Evolutionary conservation across 2,888 invertebrate species (phyloP).

Genomic region (Cinara cedri): DNA sequence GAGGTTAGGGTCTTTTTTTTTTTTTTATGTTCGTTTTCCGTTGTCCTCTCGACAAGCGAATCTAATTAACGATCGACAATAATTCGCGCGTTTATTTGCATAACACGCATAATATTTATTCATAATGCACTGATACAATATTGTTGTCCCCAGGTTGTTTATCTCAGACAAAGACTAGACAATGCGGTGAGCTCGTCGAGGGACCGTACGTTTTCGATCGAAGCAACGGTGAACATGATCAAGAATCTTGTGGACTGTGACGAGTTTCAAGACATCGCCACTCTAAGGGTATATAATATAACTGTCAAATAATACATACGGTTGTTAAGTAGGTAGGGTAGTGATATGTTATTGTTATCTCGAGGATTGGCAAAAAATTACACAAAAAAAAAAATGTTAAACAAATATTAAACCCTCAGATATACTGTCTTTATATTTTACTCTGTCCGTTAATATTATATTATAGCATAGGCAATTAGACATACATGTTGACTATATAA

Average conservation of each 20-base stretch:
- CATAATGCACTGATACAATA: too few relatives aligned
- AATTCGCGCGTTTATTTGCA: not conserved
- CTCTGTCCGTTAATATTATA: too few relatives aligned
- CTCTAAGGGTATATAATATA: conserved; percentile 71
- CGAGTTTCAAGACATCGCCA: conserved; percentile 95
- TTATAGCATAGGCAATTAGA: too few relatives aligned
- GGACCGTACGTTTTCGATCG: conserved; percentile 81
- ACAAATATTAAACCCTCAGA: too few relatives aligned
- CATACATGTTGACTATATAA: not conserved
- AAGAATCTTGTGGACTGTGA: conserved; percentile 94
- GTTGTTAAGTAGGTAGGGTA: too few relatives aligned
- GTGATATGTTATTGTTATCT: too few relatives aligned
- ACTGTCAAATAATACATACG: too few relatives aligned
- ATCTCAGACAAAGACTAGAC: conserved; percentile 84
- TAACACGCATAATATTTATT: not conserved
- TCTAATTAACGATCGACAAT: too few relatives aligned
- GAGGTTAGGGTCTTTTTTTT: conserved; percentile 67
- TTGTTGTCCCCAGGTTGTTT: conserved; percentile 69
- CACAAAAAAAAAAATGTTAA: too few relatives aligned
- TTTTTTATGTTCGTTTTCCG: not conserved
- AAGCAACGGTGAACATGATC: conserved; percentile 86
- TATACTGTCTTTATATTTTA: too few relatives aligned
- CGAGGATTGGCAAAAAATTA: too few relatives aligned
- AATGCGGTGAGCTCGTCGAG: conserved; percentile 84
- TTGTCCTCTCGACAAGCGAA: too few relatives aligned